Conservation (phyloP, 1,140 invertebrate genomes). For the Trichoplusia ni region DNA sequence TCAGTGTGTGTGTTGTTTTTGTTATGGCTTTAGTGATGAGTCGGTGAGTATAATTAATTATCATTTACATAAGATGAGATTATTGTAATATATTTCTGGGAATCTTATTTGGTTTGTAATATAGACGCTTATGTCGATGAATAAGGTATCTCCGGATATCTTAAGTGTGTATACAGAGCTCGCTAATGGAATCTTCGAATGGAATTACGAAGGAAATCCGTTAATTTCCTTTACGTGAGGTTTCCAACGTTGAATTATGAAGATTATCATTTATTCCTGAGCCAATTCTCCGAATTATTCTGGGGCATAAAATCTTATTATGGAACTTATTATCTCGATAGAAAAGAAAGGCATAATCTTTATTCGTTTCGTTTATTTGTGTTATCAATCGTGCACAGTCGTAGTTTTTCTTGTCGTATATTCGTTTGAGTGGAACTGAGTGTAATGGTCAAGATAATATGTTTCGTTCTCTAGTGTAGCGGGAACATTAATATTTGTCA, state of each 20-base stretch:
- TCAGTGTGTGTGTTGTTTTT: not conserved
- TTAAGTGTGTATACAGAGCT: too few relatives aligned
- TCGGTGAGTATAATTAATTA: too few relatives aligned
- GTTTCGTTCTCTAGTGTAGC: slow-evolving; percentile 34
- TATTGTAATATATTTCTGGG: too few relatives aligned
- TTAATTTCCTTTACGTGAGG: slow-evolving; percentile 17
- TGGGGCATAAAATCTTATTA: not conserved
- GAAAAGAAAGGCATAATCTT: not conserved
- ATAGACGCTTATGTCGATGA: too few relatives aligned
- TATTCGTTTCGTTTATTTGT: slow-evolving; percentile 16
- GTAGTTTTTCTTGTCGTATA: slow-evolving; percentile 20
- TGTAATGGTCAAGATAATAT: slow-evolving; percentile 40
- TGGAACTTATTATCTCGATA: not conserved
- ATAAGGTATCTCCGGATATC: too few relatives aligned
- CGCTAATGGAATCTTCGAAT: too few relatives aligned
- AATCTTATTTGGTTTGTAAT: too few relatives aligned
- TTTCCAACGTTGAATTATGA: not conserved
- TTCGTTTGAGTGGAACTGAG: slow-evolving; percentile 18
- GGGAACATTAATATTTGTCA: slow-evolving; percentile 48
- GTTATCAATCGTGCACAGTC: slow-evolving; percentile 27
- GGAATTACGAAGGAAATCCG: slow-evolving; percentile 8
- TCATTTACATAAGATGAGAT: too few relatives aligned
- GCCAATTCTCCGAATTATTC: not conserved
- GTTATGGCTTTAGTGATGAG: not conserved
- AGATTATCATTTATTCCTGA: not conserved